phyloP scores from a whole-genome alignment of 2,888 invertebrate species.

The Melanophora roralis region DNA sequence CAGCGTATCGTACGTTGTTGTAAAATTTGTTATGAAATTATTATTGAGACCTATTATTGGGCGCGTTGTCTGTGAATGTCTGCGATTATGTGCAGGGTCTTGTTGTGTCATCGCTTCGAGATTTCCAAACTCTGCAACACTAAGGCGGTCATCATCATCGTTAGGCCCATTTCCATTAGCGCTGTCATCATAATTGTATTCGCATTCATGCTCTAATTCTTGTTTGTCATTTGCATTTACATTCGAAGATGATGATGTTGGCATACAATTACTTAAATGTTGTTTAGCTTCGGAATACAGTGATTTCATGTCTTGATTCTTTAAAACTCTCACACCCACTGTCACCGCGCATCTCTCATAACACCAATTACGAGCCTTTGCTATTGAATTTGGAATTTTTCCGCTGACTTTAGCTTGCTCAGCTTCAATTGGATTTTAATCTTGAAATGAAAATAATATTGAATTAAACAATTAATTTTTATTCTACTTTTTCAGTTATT shows the following conservation, averaged over 20 bases:
- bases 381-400: neutral
- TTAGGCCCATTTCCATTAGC: neutral
- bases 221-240: conserved; percentile 46
- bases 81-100: conserved; percentile 27
- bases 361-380: conserved; percentile 40
- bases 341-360: neutral
- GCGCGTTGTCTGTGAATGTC: conserved; percentile 35
- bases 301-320: conserved; percentile 71
- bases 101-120: conserved; percentile 12
- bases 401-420: neutral
- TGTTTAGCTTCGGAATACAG: conserved; percentile 71
- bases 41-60: conserved; percentile 48
- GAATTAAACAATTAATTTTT: conserved; percentile 8
- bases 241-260: conserved; percentile 41
- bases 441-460: conserved; percentile 1
- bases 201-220: conserved; percentile 37
- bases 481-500: neutral
- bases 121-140: neutral
- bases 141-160: neutral
- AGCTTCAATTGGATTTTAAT: conserved; percentile 1
- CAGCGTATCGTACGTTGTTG: conserved; percentile 72
- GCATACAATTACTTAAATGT: conserved; percentile 70
- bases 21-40: conserved; percentile 59
- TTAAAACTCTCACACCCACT: neutral
- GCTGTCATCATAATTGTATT: conserved; percentile 31